Percentiles rank a stretch among this genome's conserved stretches.
Evolutionary conservation across 2,113 vertebrate species (phyloP).

Genomic region (Orycteropus afer): DNA sequence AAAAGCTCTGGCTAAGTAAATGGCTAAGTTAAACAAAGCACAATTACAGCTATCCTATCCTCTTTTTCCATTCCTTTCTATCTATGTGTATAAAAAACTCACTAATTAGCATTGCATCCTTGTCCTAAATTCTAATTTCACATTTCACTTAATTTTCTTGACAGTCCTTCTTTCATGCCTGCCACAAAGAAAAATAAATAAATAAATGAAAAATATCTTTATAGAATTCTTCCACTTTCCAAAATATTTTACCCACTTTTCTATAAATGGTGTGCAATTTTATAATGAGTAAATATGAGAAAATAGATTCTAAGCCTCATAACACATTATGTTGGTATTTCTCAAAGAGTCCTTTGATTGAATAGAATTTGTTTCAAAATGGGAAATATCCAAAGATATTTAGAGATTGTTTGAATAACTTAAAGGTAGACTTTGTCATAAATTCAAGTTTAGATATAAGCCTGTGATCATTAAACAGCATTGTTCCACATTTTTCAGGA

Average conservation of each 20-base stretch:
- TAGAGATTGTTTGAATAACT: background rate
- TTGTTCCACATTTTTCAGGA: background rate
- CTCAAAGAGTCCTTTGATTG: background rate
- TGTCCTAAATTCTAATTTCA: slow-evolving; percentile 29
- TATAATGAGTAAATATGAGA: background rate
- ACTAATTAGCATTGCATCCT: background rate
- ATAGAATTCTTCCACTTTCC: background rate
- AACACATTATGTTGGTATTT: background rate
- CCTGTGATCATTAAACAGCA: background rate
- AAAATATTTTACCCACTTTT: slow-evolving; percentile 29
- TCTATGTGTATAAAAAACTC: background rate
- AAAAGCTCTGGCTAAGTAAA: background rate
- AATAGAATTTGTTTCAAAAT: background rate
- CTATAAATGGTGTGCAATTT: slow-evolving; percentile 12
- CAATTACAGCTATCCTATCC: background rate
- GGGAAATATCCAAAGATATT: background rate
- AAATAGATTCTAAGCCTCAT: background rate
- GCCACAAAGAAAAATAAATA: background rate
- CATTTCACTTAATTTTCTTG: slow-evolving; percentile 15
- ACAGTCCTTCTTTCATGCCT: background rate
- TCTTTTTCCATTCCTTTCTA: background rate
- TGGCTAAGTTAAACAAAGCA: background rate
- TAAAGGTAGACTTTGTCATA: background rate
- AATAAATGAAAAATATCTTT: background rate
- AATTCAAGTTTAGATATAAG: background rate